Evolutionary conservation across 2,113 vertebrate genomes (phyloP).

Genomic region (Phylloscopus trochiloides): DNA sequence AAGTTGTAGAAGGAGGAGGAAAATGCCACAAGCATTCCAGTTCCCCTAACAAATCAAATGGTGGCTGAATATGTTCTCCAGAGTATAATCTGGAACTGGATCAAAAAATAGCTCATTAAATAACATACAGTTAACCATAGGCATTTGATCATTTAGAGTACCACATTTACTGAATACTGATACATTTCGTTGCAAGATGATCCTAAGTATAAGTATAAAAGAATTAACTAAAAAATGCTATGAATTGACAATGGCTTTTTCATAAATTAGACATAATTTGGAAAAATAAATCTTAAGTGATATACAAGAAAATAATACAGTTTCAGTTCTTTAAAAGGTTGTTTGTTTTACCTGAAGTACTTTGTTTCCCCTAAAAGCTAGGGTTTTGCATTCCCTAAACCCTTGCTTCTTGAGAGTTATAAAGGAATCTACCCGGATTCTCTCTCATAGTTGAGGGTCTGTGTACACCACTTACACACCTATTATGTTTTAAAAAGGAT

Average conservation of each 20-base stretch:
- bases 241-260: not conserved
- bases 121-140: not conserved
- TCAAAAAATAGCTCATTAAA: conserved; percentile 14
- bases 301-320: not conserved
- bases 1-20: not conserved
- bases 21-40: not conserved
- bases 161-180: not conserved
- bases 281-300: not conserved
- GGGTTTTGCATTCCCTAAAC: not conserved
- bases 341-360: not conserved
- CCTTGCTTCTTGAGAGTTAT: not conserved
- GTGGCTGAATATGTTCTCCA: not conserved
- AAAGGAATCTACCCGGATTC: not conserved
- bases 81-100: not conserved
- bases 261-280: not conserved
- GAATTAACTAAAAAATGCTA: not conserved
- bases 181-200: not conserved
- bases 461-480: not conserved
- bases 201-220: not conserved
- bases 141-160: not conserved
- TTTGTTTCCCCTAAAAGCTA: not conserved
- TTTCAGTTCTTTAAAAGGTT: not conserved
- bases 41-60: not conserved
- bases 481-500: not conserved
- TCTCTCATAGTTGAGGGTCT: not conserved